Conservation (phyloP, 1,140 invertebrate species). For the Teleogryllus occipitalis region DNA sequence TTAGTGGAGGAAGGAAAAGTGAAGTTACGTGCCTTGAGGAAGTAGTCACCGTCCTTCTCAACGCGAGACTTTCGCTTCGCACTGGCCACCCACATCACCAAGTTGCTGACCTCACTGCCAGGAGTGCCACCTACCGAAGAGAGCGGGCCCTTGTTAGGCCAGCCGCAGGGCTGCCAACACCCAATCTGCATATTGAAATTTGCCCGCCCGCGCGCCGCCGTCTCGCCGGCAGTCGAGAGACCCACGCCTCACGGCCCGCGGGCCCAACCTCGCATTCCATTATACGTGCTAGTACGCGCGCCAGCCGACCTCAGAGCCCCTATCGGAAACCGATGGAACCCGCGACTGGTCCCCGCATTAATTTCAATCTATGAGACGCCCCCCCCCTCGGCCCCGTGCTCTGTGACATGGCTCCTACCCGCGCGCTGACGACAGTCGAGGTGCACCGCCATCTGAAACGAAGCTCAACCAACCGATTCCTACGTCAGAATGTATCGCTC, state of each 20-base stretch:
- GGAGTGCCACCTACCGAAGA: background rate
- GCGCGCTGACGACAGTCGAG: no score
- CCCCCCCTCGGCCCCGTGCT: background rate
- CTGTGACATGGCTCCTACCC: background rate
- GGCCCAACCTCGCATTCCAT: background rate
- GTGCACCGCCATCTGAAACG: no score
- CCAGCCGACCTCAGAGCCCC: background rate
- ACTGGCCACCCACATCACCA: background rate
- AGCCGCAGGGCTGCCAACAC: background rate
- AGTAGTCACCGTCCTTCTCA: no score
- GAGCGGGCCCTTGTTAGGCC: background rate
- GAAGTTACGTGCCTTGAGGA: no score
- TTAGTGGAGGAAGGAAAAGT: no score
- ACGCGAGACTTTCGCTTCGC: no score
- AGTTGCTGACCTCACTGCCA: background rate
- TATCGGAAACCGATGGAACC: slow-evolving; percentile 3
- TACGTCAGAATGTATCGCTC: no score
- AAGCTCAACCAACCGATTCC: no score
- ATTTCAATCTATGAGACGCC: background rate
- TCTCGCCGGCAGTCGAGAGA: no score
- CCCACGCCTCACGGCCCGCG: no score
- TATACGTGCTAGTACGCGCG: background rate
- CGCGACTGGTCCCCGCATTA: background rate
- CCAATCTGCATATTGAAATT: slow-evolving; percentile 5
- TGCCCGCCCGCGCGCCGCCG: background rate